Base-by-base conservation (phyloP, 2,797 vertebrate genomes). In the Tadarida brasiliensis region DNA sequence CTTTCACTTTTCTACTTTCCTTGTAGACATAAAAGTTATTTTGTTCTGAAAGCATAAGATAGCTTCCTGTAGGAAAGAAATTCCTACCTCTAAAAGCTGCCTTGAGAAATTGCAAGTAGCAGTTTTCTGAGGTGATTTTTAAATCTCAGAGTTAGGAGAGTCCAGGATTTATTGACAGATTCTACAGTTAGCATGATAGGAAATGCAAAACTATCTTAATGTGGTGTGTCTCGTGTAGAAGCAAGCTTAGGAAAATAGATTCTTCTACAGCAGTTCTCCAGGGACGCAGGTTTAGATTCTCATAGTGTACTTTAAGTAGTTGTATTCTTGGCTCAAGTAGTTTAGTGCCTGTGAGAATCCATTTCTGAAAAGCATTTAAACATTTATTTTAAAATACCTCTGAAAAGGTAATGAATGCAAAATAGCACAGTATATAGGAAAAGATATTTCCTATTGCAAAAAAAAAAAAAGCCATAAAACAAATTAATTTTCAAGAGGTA, bases 391-490 rank as follows among this genome's bases (percentile, higher is more conserved):
- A 98, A 98, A 99, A 99, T 99, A 99, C 99, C 99, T 99, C 99
- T 99, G 98, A 98, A 98, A 98, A 98, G 97, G 98, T 96, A 95
- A 86, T 81, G 98, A 99, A 99, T 99, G 98, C 98, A 99, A 98
- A 98, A 99, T 98, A 98, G 98, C 98, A 98, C 98, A 97, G 99
- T 99, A 98, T 98, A 99, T 99, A 98, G 98, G 98, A 96, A 94
- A 96, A 30, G 26, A 49, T 96, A 98, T 98, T 98, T 98, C 98
- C 98, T 98, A 93, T 98, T 99, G 98, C 98, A 98, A 98, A 99
- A 99, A 99, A 99, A 99, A 98, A 98, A 98, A 98, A 99, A 99
- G 99, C 99, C 99, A 99, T 99, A 99, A 98, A 97, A 98, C 98
- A 98, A 99, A 99, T 98, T 99, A 99, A 83, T 87, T 92, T 96